phyloP scores from a whole-genome alignment of 2,113 vertebrate species.

The Dasyornis broadbenti region DNA sequence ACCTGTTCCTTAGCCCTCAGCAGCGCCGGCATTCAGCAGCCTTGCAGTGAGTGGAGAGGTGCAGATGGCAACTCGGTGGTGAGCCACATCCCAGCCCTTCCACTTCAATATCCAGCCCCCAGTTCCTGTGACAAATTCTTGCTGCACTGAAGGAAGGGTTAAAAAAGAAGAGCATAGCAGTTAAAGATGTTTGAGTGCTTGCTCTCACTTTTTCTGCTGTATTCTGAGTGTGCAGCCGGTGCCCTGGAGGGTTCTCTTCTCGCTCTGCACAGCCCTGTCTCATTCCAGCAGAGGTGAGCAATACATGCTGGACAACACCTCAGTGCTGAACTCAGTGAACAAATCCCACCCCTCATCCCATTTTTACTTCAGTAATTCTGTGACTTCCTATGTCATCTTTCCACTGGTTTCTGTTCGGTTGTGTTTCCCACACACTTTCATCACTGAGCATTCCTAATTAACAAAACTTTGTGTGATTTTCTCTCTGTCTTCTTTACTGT shows the following conservation, averaged over 20 bases:
- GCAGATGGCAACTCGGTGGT: conserved; percentile 7
- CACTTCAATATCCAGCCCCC: neutral
- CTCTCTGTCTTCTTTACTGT: neutral
- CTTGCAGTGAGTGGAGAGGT: neutral
- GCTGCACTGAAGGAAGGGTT: neutral
- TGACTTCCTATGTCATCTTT: neutral
- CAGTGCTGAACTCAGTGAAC: neutral
- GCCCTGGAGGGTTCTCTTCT: neutral
- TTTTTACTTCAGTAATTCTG: neutral
- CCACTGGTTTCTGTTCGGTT: neutral
- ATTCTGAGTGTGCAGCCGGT: neutral
- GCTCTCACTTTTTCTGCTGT: neutral
- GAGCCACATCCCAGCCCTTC: neutral
- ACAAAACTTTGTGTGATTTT: neutral
- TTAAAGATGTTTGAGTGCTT: neutral
- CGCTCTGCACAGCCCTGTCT: neutral
- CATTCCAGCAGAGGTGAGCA: neutral
- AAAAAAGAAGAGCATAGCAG: neutral
- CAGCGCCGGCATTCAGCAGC: neutral
- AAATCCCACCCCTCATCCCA: neutral
- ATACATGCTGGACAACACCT: neutral
- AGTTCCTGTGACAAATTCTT: neutral
- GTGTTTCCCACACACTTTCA: neutral
- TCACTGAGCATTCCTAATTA: neutral
- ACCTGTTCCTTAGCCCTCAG: neutral